These are phyloP conservation scores for Nibea coibor DNA, from an alignment of 2,113 vertebrate species.

Conservation along the genomic window DNA sequence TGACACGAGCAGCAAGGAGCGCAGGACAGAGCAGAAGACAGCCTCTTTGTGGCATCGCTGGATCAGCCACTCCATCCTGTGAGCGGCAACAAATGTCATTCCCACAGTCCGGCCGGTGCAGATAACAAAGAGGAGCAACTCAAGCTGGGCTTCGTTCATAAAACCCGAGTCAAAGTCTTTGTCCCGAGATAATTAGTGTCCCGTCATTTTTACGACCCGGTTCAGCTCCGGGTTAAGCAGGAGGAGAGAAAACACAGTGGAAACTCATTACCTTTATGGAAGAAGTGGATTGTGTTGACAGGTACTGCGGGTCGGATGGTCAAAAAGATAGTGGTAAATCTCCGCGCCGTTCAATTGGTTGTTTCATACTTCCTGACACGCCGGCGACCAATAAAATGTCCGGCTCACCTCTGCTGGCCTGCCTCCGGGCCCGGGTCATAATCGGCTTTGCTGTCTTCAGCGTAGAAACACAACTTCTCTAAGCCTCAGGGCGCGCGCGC, in stretches of 20 bases:
- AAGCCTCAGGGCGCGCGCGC: background rate
- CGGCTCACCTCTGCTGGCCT: background rate
- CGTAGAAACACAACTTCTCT: constrained; percentile 1
- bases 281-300: constrained; percentile 32
- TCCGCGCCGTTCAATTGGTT: constrained; percentile 41
- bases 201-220: background rate
- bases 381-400: constrained; percentile 47
- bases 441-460: constrained; percentile 60
- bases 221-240: background rate
- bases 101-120: constrained; percentile 12
- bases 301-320: constrained; percentile 17
- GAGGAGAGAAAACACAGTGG: background rate
- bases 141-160: constrained; percentile 26
- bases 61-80: constrained; percentile 66
- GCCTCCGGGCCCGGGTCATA: constrained; percentile 38
- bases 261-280: background rate
- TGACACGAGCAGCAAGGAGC: constrained; percentile 49
- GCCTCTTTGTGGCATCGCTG: constrained; percentile 62
- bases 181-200: background rate
- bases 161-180: background rate
- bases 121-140: background rate
- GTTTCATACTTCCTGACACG: constrained; percentile 21
- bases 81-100: constrained; percentile 38
- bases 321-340: constrained; percentile 16
- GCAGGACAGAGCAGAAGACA: constrained; percentile 22